Evolutionary conservation across 2,797 vertebrate species (phyloP).

Genomic region (Chelonia mydas): DNA sequence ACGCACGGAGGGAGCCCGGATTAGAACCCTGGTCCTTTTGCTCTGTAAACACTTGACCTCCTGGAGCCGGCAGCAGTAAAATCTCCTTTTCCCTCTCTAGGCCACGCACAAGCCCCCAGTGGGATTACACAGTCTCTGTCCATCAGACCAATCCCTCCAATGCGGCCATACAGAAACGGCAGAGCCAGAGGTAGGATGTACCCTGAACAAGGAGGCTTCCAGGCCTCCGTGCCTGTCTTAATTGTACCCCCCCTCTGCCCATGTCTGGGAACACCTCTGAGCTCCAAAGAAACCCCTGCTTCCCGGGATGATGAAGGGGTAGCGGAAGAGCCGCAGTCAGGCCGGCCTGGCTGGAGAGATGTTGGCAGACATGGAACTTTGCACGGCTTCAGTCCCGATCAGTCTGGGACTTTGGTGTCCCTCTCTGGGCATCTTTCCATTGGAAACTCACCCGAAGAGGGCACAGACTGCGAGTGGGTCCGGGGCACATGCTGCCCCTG

Average conservation of each 20-base stretch:
- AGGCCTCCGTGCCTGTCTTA: background rate
- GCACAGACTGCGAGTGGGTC: background rate
- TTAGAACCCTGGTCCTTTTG: background rate
- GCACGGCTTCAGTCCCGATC: background rate
- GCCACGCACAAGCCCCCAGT: background rate
- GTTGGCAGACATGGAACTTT: background rate
- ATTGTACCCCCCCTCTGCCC: background rate
- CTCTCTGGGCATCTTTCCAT: background rate
- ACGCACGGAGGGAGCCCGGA: background rate
- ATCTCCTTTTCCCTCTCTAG: background rate
- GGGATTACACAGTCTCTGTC: background rate
- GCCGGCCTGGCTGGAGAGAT: background rate
- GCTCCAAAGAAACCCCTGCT: background rate
- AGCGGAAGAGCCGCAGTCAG: background rate
- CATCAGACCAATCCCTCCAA: background rate
- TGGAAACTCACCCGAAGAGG: background rate
- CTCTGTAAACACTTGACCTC: background rate
- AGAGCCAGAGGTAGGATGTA: background rate
- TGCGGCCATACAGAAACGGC: background rate
- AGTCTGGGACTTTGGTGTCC: background rate
- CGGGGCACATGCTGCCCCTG: too few relatives aligned
- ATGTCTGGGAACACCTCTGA: background rate
- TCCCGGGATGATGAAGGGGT: too few relatives aligned
- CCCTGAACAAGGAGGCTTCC: background rate
- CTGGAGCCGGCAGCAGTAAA: background rate